Base-by-base conservation (phyloP, 2,113 vertebrate genomes). In the Chionomys nivalis region DNA sequence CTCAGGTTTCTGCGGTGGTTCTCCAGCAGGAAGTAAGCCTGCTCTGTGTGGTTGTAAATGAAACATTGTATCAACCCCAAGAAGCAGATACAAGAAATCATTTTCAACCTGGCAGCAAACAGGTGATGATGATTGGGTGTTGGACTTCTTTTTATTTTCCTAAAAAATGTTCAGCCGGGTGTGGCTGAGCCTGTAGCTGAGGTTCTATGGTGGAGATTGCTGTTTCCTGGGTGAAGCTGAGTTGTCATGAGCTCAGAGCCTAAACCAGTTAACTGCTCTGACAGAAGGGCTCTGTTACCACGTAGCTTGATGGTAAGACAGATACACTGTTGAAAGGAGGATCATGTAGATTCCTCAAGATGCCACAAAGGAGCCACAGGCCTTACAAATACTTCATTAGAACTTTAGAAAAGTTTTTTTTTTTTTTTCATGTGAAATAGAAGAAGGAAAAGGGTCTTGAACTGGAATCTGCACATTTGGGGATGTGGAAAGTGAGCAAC, bases 371-470 rank as follows among this genome's bases (percentile, higher is more conserved):
- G 7, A 39, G 36, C 36, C 16, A 1, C 26, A 17, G 44, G 9
- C n/a, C 47, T 44, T 89, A 55, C 0, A 17, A 58, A 52, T n/a
- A 58, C 47, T 87, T 42, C 36, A 63, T 86, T 75, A 76, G 33
- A 94, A 89, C 14, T 9, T 90, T 85, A 88, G 39, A 66, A 92
- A 92, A 52, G 44, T n/a, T 87, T 91, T 23, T 58, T 55, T 23
- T 58, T 55, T 55, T 77, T 11, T 85, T 47, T 7, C 47, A 47
- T n/a, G 70, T 70, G 42, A 87, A 87, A 81, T 5, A 88, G 70
- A 36, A 91, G 42, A 82, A 21, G 75, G 66, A 49, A 89, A 61
- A 49, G 61, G 4, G 63, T 2, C 12, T 94, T 87, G 58, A 82
- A n/a, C 47, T 52, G 79, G n/a, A 94, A 91, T 4, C 39, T n/a